Conservation (phyloP, 2,797 vertebrate species). For the Parauchenoglanis punctatus region DNA sequence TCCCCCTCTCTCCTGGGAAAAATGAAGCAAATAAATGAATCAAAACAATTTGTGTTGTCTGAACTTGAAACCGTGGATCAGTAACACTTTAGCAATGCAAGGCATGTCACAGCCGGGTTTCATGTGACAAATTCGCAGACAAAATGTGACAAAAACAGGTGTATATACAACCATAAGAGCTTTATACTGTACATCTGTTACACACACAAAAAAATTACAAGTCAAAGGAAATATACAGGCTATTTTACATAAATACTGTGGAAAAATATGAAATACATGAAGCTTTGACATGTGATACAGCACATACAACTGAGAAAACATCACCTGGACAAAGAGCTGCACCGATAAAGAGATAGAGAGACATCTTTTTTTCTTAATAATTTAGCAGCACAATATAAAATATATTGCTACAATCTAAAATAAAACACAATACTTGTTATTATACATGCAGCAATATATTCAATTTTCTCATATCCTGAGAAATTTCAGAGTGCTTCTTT, state of each 20-base stretch:
- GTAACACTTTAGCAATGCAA: slow-evolving; percentile 15
- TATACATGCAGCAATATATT: not conserved
- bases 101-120: not conserved
- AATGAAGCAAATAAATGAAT: slow-evolving; percentile 76
- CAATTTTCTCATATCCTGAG: not conserved
- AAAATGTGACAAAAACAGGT: slow-evolving; percentile 6
- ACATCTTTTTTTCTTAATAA: not conserved
- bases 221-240: not conserved
- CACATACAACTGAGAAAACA: not conserved
- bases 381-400: slow-evolving; percentile 25
- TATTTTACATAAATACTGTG: not conserved
- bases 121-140: slow-evolving; percentile 9
- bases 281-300: too few species aligned
- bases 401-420: not conserved
- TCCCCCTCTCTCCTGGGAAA: slow-evolving; percentile 67
- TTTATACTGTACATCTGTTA: not conserved
- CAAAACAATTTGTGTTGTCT: slow-evolving; percentile 56
- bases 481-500: not conserved
- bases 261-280: slow-evolving; percentile 1
- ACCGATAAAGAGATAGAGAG: not conserved
- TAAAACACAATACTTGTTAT: not conserved
- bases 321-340: not conserved
- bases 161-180: slow-evolving; percentile 2
- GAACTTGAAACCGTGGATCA: slow-evolving; percentile 40
- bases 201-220: slow-evolving; percentile 4